Base-by-base conservation (phyloP, 1,140 invertebrate species). In the Argopecten irradians region DNA sequence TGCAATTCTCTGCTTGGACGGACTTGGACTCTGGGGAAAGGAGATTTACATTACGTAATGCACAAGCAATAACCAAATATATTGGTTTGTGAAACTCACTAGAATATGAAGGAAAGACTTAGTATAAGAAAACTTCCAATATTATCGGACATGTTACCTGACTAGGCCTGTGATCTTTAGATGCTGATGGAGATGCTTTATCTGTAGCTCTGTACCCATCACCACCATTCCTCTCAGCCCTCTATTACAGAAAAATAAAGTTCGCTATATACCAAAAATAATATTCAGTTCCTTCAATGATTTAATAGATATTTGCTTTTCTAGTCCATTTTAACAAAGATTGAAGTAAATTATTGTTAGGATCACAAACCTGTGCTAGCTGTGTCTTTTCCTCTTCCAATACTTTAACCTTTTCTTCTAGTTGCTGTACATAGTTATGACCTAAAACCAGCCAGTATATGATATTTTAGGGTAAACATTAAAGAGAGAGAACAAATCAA, bases 341-440 rank as follows among this genome's bases (percentile, higher is more conserved):
- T n/a, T n/a, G n/a, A n/a, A n/a, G n/a, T n/a, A n/a, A n/a, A 39
- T 39, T 39, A 11, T 19, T 71, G n/a, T 28, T 28, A 71, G n/a
- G 16, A 83, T 92, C 85, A 41, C 89, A 89, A 34, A 92, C 92
- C 39, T 94, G 93, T 71, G 91, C 88, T 34, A 93, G 46, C n/a
- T 91, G 89, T 90, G 88, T 93, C 93, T 97, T 97, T 93, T 97
- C 98, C 90, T 98, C 97, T 95, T 99, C 98, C 86, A 99, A 95
- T 91, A 97, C 97, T 92, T 97, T 97, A 39, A 99, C 97, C 92
- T 98, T 97, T 88, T 97, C 97, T 95, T 99, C 98, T 87, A 99
- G 95, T 92, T 97, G 97, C 91, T 97, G 96, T 8, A 99, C 98
- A 94, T 99, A 99, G 91, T 98, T 97, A 95, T 98, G 55, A 71